Conservation (phyloP, 92 coral and sea anemone species). For the Phenganax subtilis region DNA sequence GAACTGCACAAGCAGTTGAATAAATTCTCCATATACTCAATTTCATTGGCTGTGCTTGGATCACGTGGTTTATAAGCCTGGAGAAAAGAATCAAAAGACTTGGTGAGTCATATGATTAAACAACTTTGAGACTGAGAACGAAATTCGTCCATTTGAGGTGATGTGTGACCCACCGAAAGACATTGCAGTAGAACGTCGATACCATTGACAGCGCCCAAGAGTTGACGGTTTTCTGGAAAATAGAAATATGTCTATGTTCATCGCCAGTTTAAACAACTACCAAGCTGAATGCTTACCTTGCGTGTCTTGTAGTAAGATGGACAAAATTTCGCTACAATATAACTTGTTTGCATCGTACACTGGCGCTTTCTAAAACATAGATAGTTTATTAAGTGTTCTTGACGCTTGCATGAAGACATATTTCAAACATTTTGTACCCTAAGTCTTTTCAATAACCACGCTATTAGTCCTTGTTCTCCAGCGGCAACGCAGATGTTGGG, state of each 20-base stretch:
- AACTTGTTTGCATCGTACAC: constrained; percentile 91
- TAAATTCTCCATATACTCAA: constrained; percentile 95
- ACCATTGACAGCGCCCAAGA: constrained; percentile 89
- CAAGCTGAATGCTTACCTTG: constrained; percentile 52
- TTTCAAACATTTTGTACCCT: constrained; percentile 49
- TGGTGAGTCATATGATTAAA: not conserved
- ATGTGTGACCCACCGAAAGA: constrained; percentile 66
- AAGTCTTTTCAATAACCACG: constrained; percentile 84
- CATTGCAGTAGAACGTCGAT: constrained; percentile 90
- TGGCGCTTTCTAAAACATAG: constrained; percentile 72
- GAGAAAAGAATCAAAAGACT: not conserved
- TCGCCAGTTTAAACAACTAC: not conserved
- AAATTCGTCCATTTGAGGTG: not conserved
- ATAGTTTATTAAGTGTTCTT: not conserved
- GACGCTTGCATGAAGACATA: not conserved
- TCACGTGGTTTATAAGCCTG: constrained; percentile 88
- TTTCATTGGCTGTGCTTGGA: constrained; percentile 81
- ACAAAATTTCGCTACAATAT: constrained; percentile 89
- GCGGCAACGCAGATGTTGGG: constrained; percentile 68
- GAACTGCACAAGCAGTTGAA: constrained; percentile 95
- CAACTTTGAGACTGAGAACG: not conserved
- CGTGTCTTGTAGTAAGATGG: constrained; percentile 80
- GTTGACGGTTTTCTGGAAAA: constrained; percentile 71
- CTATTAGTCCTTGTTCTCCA: constrained; percentile 86
- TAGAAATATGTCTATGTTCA: not conserved